These are phyloP conservation scores for Lathronympha strigana DNA, from an alignment of 2,888 invertebrate genomes.

Conservation along the genomic window DNA sequence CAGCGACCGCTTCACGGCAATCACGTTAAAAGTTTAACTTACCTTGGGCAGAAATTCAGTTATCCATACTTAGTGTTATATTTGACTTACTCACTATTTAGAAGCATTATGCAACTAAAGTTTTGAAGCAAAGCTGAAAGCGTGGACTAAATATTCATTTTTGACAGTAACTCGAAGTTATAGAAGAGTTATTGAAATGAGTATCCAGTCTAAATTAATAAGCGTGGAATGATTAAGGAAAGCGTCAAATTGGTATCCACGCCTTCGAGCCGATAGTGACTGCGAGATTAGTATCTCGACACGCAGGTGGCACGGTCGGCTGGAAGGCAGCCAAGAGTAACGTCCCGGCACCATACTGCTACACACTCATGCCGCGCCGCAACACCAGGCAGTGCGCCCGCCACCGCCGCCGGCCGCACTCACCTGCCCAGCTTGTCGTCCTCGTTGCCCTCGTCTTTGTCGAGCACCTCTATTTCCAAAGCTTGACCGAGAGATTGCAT, in stretches of 20 bases:
- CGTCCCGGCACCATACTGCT: conserved; percentile 12
- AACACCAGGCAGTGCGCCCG: conserved; percentile 39
- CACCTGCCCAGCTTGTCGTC: conserved; percentile 96
- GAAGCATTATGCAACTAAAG: conserved; percentile 31
- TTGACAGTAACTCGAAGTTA: neutral
- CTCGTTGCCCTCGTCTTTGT: conserved; percentile 93
- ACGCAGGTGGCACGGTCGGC: conserved; percentile 12
- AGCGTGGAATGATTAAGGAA: conserved; percentile 19
- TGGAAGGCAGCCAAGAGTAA: conserved; percentile 22
- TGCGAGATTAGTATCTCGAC: neutral
- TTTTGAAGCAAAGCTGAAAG: conserved; percentile 35
- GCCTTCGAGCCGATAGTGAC: conserved; percentile 24
- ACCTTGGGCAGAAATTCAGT: conserved; percentile 12
- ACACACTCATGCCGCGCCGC: conserved; percentile 34
- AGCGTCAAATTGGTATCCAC: neutral
- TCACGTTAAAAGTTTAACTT: no score
- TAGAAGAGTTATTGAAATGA: conserved; percentile 19
- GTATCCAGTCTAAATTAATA: conserved; percentile 25
- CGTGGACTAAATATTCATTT: conserved; percentile 15
- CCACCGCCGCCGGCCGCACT: conserved; percentile 62
- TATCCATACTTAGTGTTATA: conserved; percentile 8
- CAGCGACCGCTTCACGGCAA: no score
- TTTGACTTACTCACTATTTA: conserved; percentile 6
- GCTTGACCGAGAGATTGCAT: conserved; percentile 88
- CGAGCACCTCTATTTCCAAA: conserved; percentile 90